phyloP scores from a whole-genome alignment of 1,140 invertebrate species.

The Pemphigus obesinymphae region DNA sequence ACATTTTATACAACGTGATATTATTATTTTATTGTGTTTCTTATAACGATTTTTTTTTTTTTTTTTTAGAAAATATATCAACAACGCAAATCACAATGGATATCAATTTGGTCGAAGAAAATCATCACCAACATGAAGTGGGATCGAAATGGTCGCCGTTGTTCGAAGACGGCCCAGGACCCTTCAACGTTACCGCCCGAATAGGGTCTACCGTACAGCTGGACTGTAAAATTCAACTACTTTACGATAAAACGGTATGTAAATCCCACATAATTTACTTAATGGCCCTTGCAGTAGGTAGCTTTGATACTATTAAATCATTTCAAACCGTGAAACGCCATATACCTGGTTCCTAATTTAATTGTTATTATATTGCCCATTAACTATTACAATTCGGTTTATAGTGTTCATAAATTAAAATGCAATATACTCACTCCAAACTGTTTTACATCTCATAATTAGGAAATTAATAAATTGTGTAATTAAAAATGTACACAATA shows the following conservation, averaged over 20 bases:
- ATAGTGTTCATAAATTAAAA: too few species aligned
- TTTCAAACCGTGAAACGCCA: background rate
- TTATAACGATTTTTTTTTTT: too few species aligned
- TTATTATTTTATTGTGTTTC: too few species aligned
- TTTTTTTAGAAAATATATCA: background rate
- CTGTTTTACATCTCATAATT: too few species aligned
- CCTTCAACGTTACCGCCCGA: slow-evolving; percentile 46
- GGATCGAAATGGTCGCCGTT: slow-evolving; percentile 48
- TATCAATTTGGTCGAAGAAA: background rate
- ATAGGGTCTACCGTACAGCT: slow-evolving; percentile 48
- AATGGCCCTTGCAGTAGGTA: too few species aligned
- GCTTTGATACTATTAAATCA: background rate
- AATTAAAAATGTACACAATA: too few species aligned
- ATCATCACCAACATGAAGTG: slow-evolving; percentile 21
- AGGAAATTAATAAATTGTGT: too few species aligned
- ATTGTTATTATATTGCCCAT: background rate
- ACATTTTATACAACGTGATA: too few species aligned
- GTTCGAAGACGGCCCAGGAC: slow-evolving; percentile 49
- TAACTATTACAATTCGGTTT: too few species aligned
- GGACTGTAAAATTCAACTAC: slow-evolving; percentile 49
- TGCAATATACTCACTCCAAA: too few species aligned
- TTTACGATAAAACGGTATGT: slow-evolving; percentile 50
- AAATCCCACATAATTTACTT: background rate
- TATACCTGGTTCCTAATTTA: background rate
- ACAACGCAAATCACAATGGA: slow-evolving; percentile 1